Conservation (phyloP, 2,888 invertebrate genomes). For the Epistrophella euchroma region DNA sequence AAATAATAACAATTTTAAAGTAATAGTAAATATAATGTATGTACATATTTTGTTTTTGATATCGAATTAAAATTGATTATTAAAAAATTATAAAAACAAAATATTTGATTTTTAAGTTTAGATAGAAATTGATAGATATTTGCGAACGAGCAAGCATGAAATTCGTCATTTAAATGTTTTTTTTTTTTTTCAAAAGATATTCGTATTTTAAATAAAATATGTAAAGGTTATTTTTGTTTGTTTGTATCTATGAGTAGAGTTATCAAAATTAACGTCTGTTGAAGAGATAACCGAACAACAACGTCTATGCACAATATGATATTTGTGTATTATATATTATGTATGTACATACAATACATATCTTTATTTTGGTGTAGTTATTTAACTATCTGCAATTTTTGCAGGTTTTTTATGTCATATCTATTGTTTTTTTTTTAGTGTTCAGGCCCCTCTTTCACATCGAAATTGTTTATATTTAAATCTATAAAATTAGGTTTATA, state of each 20-base stretch:
- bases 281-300: no score
- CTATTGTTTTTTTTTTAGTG: no score
- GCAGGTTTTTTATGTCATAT: no score
- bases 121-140: conserved; percentile 49
- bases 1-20: conserved; percentile 5
- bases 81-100: conserved; percentile 1
- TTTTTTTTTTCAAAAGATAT: conserved; percentile 4
- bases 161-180: conserved; percentile 48
- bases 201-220: conserved; percentile 16
- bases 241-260: conserved; percentile 29
- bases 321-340: neutral
- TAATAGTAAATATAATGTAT: neutral
- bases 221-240: conserved; percentile 21
- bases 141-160: conserved; percentile 69
- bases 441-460: no score
- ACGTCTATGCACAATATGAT: conserved; percentile 23
- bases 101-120: conserved; percentile 4
- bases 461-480: no score
- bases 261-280: no score
- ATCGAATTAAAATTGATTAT: conserved; percentile 28
- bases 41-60: conserved; percentile 11
- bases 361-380: conserved; percentile 5
- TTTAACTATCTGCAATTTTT: conserved; percentile 4
- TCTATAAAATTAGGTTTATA: no score
- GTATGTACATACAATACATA: no score